These are phyloP conservation scores for Perca flavescens DNA, from an alignment of 2,113 vertebrate genomes.

Conservation along the genomic window DNA sequence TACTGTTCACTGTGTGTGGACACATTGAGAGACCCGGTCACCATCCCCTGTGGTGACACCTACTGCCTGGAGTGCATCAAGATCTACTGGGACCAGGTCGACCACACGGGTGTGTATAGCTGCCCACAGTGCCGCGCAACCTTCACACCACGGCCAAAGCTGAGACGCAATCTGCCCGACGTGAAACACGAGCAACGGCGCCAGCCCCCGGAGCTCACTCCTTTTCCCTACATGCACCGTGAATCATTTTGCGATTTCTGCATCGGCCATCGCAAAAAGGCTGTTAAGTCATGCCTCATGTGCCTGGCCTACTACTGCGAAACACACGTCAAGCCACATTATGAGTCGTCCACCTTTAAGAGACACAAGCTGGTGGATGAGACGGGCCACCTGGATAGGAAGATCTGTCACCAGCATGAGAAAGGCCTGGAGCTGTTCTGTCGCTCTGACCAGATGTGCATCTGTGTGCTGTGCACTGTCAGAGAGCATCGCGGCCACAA, in stretches of 20 bases:
- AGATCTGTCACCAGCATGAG: slow-evolving; percentile 86
- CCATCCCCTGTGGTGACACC: slow-evolving; percentile 84
- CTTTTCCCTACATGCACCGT: slow-evolving; percentile 72
- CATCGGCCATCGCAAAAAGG: slow-evolving; percentile 80
- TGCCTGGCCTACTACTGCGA: slow-evolving; percentile 87
- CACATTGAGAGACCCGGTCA: slow-evolving; percentile 77
- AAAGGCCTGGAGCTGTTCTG: slow-evolving; percentile 88
- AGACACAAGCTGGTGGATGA: slow-evolving; percentile 86
- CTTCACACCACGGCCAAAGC: slow-evolving; percentile 83
- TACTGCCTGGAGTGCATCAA: slow-evolving; percentile 86
- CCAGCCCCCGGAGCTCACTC: slow-evolving; percentile 52
- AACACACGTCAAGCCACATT: slow-evolving; percentile 86
- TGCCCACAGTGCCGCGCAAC: slow-evolving; percentile 82
- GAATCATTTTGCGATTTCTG: slow-evolving; percentile 87
- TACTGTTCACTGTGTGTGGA: slow-evolving; percentile 81
- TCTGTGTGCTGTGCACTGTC: slow-evolving; percentile 86
- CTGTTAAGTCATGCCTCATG: slow-evolving; percentile 84
- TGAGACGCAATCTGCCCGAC: slow-evolving; percentile 74
- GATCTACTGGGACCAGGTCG: slow-evolving; percentile 87
- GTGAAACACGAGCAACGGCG: slow-evolving; percentile 62
- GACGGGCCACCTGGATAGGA: slow-evolving; percentile 75
- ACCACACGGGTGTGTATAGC: slow-evolving; percentile 83
- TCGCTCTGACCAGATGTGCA: slow-evolving; percentile 75
- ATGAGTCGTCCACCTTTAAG: slow-evolving; percentile 84
- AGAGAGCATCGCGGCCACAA: slow-evolving; percentile 85